Base-by-base conservation (phyloP, 2,113 vertebrate species). In the Neodon shergylaensis region DNA sequence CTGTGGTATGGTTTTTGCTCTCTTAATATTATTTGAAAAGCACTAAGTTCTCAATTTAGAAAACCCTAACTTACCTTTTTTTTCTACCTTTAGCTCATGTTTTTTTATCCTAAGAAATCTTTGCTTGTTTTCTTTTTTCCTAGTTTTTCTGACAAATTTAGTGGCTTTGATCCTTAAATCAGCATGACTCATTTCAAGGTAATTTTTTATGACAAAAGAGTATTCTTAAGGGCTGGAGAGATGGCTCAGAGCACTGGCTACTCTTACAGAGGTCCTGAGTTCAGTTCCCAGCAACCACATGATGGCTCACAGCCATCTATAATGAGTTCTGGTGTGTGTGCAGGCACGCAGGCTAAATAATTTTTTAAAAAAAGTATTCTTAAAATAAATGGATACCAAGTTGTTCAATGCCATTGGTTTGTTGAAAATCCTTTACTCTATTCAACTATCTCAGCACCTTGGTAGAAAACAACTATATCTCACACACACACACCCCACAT, bases 11-110 rank as follows among this genome's bases (percentile, higher is more conserved):
- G 3, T 65, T 81, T 97, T n/a, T 58, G 9, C 22, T 78, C 44
- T 19, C 5, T 39, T 2, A 86, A 28, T 65, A 85, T 87, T 87
- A 88, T 87, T 93, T 63, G 68, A 66, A 94, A 93, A 90, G 39
- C 17, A 61, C 54, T 5, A 92, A 61, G 39, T 91, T 95, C 88
- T 95, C 72, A 66, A 79, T 65, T 65, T 28, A 65, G 22, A 36
- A 22, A 82, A 82, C 22, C 24, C n/a, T 61, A 61, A 61, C 13
- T 76, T 76, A 83, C n/a, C 79, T 26, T 24, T 83, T 83, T 61
- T n/a, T 24, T 83, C 54, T 42, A 61, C 22, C 13, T 83, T 42
- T 83, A 83, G n/a, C n/a, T 61, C 22, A 63, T 63, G n/a, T 39
- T 42, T 63, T 42, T 42, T 31, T 17, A 83, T 10, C 54, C n/a